Evolutionary conservation across 2,113 vertebrate genomes (phyloP).

Genomic region (Chrysochloris asiatica): DNA sequence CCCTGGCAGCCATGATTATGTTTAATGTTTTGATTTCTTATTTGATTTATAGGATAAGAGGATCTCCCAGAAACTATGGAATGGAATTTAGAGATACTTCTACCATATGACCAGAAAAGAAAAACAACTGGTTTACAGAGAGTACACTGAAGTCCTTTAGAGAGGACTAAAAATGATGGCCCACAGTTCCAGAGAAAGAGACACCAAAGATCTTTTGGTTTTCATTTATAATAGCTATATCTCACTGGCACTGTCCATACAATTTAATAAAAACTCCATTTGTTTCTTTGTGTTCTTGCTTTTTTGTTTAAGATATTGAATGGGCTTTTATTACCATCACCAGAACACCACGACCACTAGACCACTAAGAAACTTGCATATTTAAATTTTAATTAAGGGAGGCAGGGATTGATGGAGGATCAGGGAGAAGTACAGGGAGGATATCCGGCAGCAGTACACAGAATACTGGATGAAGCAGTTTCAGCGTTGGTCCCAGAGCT

Average conservation of each 20-base stretch:
- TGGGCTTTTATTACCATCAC: not conserved
- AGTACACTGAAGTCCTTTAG: not conserved
- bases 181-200: not conserved
- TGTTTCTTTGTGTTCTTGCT: not conserved
- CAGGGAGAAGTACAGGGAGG: too few relatives aligned
- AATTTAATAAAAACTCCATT: not conserved
- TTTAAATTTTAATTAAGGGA: conserved; percentile 23
- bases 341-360: not conserved
- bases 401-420: too few relatives aligned
- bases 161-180: not conserved
- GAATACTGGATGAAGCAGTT: too few relatives aligned
- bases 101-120: not conserved
- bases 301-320: not conserved
- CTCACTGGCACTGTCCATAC: not conserved
- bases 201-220: not conserved
- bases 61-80: not conserved
- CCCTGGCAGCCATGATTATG: too few relatives aligned
- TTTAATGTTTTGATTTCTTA: not conserved
- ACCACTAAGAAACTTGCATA: not conserved
- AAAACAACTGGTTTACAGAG: not conserved
- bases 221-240: not conserved
- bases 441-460: too few relatives aligned
- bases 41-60: not conserved
- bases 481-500: too few relatives aligned
- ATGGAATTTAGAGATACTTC: not conserved